Base-by-base conservation (phyloP, 53 echinoderm and acorn worm species). In the Crossaster papposus region DNA sequence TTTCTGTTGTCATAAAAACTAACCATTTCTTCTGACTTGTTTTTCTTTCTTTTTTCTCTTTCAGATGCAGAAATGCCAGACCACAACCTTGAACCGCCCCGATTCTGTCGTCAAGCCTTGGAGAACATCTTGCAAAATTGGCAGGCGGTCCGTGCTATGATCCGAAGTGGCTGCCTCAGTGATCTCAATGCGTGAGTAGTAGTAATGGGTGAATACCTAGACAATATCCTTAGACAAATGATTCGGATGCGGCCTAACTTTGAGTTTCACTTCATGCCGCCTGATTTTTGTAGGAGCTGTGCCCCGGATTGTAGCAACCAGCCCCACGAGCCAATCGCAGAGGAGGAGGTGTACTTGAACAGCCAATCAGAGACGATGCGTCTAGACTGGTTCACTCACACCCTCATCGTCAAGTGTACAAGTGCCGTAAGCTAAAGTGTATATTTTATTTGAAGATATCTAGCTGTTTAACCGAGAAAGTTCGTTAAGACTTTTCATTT, bases 51-150 rank as follows among this genome's bases (percentile, higher is more conserved):
- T n/a, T n/a, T n/a, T n/a, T n/a, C n/a, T n/a, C n/a, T n/a, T n/a
- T n/a, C 51, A 94, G 97, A 97, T n/a, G 78, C 89, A 15, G 98
- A 97, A 18, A 97, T 97, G 93, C 98, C 98, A 35, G 98, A 97
- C 70, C 98, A 97, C 81, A 97, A 97, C 81, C 83, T 97, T 50
- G 90, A 96, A 58, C 98, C 98, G 4, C 95, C 98, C 30, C 94
- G 98, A 17, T 97, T 97, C 89, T 91, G 90, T 82, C 94, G 96
- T 6, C 95, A 96, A 80, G 98, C 98, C 32, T 89, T 97, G 77
- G 96, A 97, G 91, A 94, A 92, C 65, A 94, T 94, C 77, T 83
- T 97, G 10, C 98, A 97, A 80, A 96, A 97, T 68, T 97, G 98
- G 98, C 94, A 93, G 79, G 96, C 98, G 36, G 93, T 97, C 65